A percentile compares a stretch with the other conserved stretches of the same genome.
Evolutionary conservation across 2,797 vertebrate species (phyloP).

Genomic region (Threskiornis aethiopicus): DNA sequence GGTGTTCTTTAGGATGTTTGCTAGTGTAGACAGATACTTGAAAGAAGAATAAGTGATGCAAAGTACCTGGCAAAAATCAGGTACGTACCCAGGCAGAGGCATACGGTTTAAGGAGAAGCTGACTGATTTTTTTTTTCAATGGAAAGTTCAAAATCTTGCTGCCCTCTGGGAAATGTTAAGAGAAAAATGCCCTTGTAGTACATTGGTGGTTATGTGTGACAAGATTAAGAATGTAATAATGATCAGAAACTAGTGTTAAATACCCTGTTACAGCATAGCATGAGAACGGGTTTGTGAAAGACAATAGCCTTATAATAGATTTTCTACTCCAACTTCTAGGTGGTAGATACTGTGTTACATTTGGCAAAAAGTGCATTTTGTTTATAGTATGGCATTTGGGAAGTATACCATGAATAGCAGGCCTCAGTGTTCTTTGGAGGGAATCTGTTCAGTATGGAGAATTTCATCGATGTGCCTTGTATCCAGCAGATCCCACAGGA

Average conservation of each 20-base stretch:
- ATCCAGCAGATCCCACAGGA: not conserved
- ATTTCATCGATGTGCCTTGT: not conserved
- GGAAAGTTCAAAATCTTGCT: not conserved
- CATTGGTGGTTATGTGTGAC: not conserved
- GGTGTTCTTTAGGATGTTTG: not conserved
- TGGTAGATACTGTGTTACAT: not conserved
- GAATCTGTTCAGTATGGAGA: not conserved
- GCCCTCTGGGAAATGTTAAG: not conserved
- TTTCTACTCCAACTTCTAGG: not conserved
- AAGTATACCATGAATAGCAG: not conserved
- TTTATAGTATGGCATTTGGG: not conserved
- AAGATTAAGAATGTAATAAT: not conserved
- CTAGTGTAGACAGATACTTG: not conserved
- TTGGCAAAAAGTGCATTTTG: not conserved
- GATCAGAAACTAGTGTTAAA: not conserved
- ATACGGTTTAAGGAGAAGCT: not conserved
- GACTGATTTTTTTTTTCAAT: not conserved
- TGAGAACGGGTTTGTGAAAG: not conserved
- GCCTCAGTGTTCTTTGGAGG: not conserved
- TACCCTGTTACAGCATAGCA: rapidly evolving
- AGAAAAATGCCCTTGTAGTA: not conserved
- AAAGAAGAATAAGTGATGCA: not conserved
- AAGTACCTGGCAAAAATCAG: not conserved
- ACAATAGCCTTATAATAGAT: not conserved
- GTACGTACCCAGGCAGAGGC: not conserved